Evolutionary conservation across 2,113 vertebrate genomes (phyloP).

Genomic region (Ifrita kowaldi): DNA sequence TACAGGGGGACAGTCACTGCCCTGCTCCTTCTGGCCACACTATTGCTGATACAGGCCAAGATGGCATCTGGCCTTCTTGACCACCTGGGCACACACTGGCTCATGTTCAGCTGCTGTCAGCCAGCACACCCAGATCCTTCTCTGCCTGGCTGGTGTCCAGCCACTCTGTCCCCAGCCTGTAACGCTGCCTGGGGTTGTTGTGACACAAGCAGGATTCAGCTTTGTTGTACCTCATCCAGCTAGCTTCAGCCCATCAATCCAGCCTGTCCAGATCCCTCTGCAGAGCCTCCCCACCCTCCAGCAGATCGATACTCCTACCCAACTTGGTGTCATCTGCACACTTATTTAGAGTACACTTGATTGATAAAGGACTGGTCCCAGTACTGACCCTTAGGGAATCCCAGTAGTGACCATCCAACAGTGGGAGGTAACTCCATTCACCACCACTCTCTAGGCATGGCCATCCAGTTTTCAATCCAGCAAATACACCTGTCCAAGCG

Average conservation of each 20-base stretch:
- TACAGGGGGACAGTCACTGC: not conserved
- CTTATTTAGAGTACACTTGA: accelerated
- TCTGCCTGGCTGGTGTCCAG: not conserved
- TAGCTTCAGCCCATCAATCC: not conserved
- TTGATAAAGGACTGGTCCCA: not conserved
- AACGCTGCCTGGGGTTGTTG: not conserved
- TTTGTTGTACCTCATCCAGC: not conserved
- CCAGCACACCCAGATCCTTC: not conserved
- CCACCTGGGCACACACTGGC: not conserved
- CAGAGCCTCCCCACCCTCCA: not conserved
- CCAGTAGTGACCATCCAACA: not conserved
- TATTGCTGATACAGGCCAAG: not conserved
- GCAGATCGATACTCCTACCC: not conserved
- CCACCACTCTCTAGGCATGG: not conserved
- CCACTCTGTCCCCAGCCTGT: not conserved
- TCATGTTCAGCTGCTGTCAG: accelerated
- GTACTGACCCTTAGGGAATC: not conserved
- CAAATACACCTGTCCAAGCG: not conserved
- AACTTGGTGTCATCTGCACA: not conserved
- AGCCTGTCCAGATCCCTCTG: not conserved
- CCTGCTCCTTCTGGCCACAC: not conserved
- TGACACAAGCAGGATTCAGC: not conserved
- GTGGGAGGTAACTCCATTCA: not conserved
- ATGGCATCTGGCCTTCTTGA: not conserved
- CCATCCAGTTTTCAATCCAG: not conserved